A percentile compares a stretch with the other conserved stretches of the same genome.
Evolutionary conservation across 1,140 invertebrate species (phyloP).

Genomic region (Latrodectus geometricus): DNA sequence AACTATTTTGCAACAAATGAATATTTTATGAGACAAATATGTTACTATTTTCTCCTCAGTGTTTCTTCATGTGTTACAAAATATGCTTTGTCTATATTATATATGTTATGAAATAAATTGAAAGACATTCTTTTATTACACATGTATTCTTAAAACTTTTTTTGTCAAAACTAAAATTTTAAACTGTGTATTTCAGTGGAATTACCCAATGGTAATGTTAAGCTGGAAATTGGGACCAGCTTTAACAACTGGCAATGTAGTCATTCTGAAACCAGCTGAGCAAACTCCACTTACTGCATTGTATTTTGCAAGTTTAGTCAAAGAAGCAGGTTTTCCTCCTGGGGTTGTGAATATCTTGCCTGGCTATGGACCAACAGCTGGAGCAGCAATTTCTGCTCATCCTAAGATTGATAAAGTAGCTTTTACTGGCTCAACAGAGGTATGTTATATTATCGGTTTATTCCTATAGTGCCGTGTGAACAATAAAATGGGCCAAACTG

Average conservation of each 20-base stretch:
- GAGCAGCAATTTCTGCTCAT: constrained; percentile 84
- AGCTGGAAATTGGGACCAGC: constrained; percentile 96
- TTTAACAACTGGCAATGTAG: constrained; percentile 87
- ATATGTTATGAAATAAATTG: too few relatives aligned
- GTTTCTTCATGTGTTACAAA: too few relatives aligned
- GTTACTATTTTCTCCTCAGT: too few relatives aligned
- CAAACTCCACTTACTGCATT: constrained; percentile 95
- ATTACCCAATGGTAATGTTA: constrained; percentile 95
- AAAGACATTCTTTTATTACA: too few relatives aligned
- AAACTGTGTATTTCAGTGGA: constrained; percentile 77
- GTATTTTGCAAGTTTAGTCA: constrained; percentile 86
- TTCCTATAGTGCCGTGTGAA: too few relatives aligned
- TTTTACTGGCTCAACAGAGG: constrained; percentile 72
- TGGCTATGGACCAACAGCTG: constrained; percentile 85
- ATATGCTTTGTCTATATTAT: too few relatives aligned
- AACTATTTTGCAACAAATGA: too few relatives aligned
- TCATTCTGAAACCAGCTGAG: constrained; percentile 95
- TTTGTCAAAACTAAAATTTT: neutral
- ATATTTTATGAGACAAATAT: too few relatives aligned
- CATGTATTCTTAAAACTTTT: too few relatives aligned
- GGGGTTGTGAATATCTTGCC: constrained; percentile 79
- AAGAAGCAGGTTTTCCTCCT: constrained; percentile 69
- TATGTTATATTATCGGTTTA: constrained; percentile 60
- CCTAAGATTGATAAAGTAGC: constrained; percentile 71
- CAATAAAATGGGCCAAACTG: too few relatives aligned